Percentiles rank a stretch among this genome's conserved stretches.
These are phyloP conservation scores for Ctenopoma kingsleyae DNA, from an alignment of 2,797 vertebrate species.

Conservation along the genomic window DNA sequence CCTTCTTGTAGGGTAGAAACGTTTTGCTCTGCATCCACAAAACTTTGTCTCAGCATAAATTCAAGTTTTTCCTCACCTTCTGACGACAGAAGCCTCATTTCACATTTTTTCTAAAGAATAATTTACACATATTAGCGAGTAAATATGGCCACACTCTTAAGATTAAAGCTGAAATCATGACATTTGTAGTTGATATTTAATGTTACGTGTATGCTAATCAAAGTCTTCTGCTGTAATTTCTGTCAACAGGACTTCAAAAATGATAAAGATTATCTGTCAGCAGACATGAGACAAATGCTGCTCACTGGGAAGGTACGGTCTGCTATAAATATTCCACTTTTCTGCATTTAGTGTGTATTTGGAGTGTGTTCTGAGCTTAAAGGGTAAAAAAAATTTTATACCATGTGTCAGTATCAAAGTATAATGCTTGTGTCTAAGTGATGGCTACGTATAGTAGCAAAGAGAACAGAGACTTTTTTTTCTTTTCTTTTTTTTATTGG, in stretches of 20 bases:
- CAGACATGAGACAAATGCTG: conserved; percentile 93
- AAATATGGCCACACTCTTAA: neutral
- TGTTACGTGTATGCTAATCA: conserved; percentile 1
- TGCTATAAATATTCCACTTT: neutral
- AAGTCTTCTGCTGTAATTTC: conserved; percentile 1
- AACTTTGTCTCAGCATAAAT: too few relatives aligned
- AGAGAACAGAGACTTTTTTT: neutral
- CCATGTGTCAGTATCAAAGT: neutral
- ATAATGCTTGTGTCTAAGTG: neutral
- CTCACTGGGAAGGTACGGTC: conserved; percentile 94
- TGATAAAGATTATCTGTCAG: conserved; percentile 93
- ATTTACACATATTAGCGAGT: neutral
- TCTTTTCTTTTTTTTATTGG: too few relatives aligned
- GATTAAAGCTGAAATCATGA: neutral
- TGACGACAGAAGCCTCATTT: neutral
- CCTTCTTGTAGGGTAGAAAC: too few relatives aligned
- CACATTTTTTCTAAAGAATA: neutral
- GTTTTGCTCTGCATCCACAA: too few relatives aligned
- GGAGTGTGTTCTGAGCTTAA: neutral
- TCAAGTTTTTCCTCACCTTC: neutral
- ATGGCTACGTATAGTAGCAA: neutral
- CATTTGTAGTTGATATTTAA: neutral
- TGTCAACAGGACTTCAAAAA: conserved; percentile 92
- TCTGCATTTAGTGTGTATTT: neutral
- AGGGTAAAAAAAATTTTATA: neutral